Conservation (phyloP, 2,888 invertebrate species). For the Amaurobius ferox region DNA sequence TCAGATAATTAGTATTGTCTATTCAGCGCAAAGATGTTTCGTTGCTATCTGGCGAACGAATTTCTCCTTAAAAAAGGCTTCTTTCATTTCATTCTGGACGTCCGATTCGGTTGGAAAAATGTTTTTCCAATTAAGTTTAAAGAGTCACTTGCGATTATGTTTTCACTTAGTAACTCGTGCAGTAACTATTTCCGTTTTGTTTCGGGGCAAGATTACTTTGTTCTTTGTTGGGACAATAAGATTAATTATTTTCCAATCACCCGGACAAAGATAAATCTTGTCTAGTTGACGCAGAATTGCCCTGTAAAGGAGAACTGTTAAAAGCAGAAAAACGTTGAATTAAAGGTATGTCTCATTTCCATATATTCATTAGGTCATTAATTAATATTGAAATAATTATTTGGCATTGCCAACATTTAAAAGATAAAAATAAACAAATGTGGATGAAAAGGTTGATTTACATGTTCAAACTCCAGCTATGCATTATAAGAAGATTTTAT, state of each 20-base stretch:
- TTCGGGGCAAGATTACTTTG: not conserved
- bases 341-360: no score
- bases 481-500: no score
- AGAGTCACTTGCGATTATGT: slow-evolving; percentile 48
- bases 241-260: slow-evolving; percentile 18
- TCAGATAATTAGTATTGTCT: slow-evolving; percentile 71
- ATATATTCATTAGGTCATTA: no score
- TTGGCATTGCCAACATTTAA: no score
- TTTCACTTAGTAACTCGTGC: slow-evolving; percentile 24
- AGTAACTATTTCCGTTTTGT: slow-evolving; percentile 9
- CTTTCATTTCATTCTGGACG: slow-evolving; percentile 3
- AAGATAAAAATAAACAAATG: no score
- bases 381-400: no score
- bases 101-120: slow-evolving; percentile 39
- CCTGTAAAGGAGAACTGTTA: no score
- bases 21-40: slow-evolving; percentile 59
- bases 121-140: slow-evolving; percentile 57
- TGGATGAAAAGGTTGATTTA: no score
- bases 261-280: not conserved
- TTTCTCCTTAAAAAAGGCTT: slow-evolving; percentile 1
- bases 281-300: no score
- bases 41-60: not conserved
- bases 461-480: no score
- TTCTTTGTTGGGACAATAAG: not conserved
- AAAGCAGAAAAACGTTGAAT: no score